Evolutionary conservation across 2,888 invertebrate species (phyloP), one percentile per base, ranked within the genome.

Genomic region (Anodontia alba): DNA sequence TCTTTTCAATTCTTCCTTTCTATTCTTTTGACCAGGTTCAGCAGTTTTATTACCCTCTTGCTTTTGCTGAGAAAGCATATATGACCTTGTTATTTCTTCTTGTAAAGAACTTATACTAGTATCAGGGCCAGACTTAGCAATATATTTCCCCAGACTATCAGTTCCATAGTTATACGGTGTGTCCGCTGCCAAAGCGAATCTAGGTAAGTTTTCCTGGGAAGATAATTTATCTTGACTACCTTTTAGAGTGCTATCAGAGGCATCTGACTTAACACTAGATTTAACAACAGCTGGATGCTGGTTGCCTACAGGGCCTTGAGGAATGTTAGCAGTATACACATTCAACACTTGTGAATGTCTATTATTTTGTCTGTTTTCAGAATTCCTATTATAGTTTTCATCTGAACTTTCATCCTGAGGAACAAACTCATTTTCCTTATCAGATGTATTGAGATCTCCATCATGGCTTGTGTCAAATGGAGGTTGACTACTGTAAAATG

Each of bases 381-480:
- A 23, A 67, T 67, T 76, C 68, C 62, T 49, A 1, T 73, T 54
- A 67, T 73, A 80, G 69, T 83, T 81, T n/a, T 81, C 81, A 67
- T 80, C 83, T 51, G 83, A 83, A 66, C 83, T 83, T 17, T 79
- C 78, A 26, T 57, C 69, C 26, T 73, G 78, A 31, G 77, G 76
- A 43, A 83, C 75, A 81, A 74, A 84, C 66, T 91, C 91, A 84
- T 91, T 92, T 78, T 92, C 92, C 78, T 92, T 92, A 73, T 92
- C 92, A 10, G 91, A 91, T 8, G 90, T 89, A 36, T 89, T 89
- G n/a, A 86, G 46, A 12, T 91, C 91, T 42, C 80, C 78, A 31
- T 88, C 87, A 51, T 83, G 80, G 46, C 75, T 68, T 36, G 70
- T 79, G 20, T 76, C 88, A 80, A 91, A 91, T 7, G 89, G 90